Evolutionary conservation across 2,888 invertebrate genomes (phyloP).

Genomic region (Flabesymbios commensalis): DNA sequence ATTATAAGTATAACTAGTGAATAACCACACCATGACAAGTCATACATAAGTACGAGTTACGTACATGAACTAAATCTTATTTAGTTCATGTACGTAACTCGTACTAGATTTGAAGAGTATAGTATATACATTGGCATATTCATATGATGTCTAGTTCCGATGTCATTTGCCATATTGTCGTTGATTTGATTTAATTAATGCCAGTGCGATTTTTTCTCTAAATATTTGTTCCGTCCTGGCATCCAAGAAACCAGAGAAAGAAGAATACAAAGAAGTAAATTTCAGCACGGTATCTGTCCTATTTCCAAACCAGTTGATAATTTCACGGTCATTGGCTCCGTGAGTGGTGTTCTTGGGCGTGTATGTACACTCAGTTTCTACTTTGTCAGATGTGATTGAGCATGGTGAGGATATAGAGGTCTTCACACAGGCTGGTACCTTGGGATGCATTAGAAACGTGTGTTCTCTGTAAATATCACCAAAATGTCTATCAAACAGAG

Average conservation of each 20-base stretch:
- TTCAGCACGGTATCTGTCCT: neutral
- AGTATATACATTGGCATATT: no score
- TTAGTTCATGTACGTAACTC: no score
- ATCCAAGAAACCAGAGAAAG: neutral
- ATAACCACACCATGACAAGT: no score
- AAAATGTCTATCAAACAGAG: neutral
- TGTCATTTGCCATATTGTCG: no score
- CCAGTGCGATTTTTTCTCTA: no score
- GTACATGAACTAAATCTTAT: no score
- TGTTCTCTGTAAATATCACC: slow-evolving; percentile 10
- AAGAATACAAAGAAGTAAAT: slow-evolving; percentile 5
- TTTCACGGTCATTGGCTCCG: neutral
- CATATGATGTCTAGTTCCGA: no score
- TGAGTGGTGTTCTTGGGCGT: neutral
- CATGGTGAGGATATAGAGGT: neutral
- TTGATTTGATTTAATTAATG: no score
- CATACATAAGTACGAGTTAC: no score
- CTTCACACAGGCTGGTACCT: slow-evolving; percentile 1
- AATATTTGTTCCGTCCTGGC: no score
- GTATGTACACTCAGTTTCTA: neutral
- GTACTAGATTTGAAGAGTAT: no score
- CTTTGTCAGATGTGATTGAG: neutral
- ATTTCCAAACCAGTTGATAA: neutral
- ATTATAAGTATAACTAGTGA: no score
- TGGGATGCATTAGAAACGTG: slow-evolving; percentile 4